These are phyloP conservation scores for Poicephalus gulielmi DNA, from an alignment of 2,113 vertebrate genomes.

Conservation along the genomic window DNA sequence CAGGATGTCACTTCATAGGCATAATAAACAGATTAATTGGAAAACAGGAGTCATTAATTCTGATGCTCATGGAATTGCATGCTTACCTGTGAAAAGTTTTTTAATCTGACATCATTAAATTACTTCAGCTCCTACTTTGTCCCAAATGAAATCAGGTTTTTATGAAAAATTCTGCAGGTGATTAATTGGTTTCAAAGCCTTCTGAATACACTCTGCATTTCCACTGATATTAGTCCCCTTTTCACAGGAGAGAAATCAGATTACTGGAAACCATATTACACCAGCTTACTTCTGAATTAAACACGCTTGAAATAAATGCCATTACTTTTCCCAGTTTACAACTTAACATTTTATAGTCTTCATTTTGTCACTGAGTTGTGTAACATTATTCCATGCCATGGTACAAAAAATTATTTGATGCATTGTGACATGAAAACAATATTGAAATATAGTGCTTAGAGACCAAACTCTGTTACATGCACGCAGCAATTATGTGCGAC, in stretches of 20 bases:
- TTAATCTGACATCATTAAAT: conserved; percentile 56
- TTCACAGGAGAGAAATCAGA: conserved; percentile 56
- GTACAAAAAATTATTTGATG: not conserved
- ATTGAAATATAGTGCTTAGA: not conserved
- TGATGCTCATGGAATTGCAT: conserved; percentile 2
- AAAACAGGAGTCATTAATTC: conserved; percentile 49
- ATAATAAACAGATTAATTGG: not conserved
- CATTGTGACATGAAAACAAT: not conserved
- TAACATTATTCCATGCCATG: not conserved
- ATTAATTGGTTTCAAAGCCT: conserved; percentile 64
- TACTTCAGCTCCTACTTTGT: conserved; percentile 52
- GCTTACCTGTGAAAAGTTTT: conserved; percentile 62
- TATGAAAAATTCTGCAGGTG: conserved; percentile 44
- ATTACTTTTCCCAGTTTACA: conserved; percentile 2
- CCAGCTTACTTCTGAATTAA: conserved; percentile 40
- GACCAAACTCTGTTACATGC: not conserved
- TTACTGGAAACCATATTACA: conserved; percentile 43
- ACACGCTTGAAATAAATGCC: conserved; percentile 31
- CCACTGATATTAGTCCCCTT: conserved; percentile 44
- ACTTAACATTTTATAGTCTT: not conserved
- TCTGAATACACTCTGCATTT: conserved; percentile 23
- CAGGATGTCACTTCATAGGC: not conserved
- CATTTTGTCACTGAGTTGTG: not conserved
- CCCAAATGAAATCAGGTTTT: conserved; percentile 54
- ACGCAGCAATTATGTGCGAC: conserved; percentile 17